Evolutionary conservation across 2,797 vertebrate genomes (phyloP).

Genomic region (Sylvia borin): DNA sequence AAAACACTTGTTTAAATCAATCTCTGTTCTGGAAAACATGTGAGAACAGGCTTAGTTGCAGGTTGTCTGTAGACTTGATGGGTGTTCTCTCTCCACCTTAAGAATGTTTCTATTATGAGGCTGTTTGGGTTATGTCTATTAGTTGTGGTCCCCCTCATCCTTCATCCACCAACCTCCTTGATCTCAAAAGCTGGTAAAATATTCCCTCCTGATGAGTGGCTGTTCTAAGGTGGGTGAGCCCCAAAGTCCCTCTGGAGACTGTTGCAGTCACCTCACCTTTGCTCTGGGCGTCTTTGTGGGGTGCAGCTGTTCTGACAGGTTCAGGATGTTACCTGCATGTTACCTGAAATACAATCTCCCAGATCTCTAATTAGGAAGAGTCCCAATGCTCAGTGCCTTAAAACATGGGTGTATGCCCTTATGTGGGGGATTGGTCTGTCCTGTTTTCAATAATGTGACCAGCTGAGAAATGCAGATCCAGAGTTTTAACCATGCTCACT

Average conservation of each 20-base stretch:
- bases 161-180: not conserved
- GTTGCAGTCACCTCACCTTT: not conserved
- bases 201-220: not conserved
- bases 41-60: not conserved
- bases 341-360: not conserved
- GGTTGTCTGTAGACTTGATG: not conserved
- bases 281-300: not conserved
- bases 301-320: not conserved
- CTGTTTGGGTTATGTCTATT: not conserved
- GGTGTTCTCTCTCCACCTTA: not conserved
- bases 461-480: not conserved
- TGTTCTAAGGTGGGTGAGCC: not conserved
- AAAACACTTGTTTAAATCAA: slow-evolving; percentile 14
- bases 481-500: not conserved
- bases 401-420: not conserved
- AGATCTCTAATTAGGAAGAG: not conserved
- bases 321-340: not conserved
- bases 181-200: not conserved
- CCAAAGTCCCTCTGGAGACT: not conserved
- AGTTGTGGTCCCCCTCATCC: not conserved
- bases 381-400: not conserved
- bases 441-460: not conserved
- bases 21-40: not conserved
- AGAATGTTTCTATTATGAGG: not conserved
- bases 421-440: not conserved